Conservation (phyloP, 2,888 invertebrate species). For the Nasonia oneida region DNA sequence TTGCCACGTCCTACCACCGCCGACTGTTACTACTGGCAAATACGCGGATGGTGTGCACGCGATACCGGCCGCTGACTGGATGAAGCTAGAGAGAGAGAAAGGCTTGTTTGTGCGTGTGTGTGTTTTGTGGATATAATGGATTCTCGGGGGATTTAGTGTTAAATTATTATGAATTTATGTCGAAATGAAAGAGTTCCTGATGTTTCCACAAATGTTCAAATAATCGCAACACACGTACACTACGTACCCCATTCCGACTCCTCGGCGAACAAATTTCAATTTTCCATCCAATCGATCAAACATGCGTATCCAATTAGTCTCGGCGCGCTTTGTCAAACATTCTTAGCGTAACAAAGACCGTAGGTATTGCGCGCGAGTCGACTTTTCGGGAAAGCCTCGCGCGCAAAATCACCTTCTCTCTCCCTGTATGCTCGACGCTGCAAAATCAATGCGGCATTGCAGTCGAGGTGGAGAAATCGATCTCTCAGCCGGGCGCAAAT, state of each 20-base stretch:
- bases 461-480: conserved; percentile 61
- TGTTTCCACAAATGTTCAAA: background rate
- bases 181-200: too few species aligned
- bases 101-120: background rate
- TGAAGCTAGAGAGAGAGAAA: conserved; percentile 55
- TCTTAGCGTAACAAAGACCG: conserved; percentile 63
- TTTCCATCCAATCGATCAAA: conserved; percentile 11
- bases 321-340: conserved; percentile 62
- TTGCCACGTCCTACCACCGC: conserved; percentile 57
- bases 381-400: background rate
- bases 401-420: background rate
- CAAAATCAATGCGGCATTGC: conserved; percentile 9
- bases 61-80: conserved; percentile 32
- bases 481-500: conserved; percentile 64
- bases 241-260: background rate
- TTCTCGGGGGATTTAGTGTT: background rate
- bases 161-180: too few species aligned
- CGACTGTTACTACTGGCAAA: conserved; percentile 57
- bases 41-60: conserved; percentile 27
- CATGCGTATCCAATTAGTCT: conserved; percentile 50
- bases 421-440: background rate
- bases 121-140: background rate
- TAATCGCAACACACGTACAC: background rate
- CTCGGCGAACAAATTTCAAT: conserved; percentile 35
- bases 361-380: background rate